Evolutionary conservation across 2,888 invertebrate species (phyloP), one percentile per base, ranked within the genome.

Genomic region (Eupeodes latifasciatus): DNA sequence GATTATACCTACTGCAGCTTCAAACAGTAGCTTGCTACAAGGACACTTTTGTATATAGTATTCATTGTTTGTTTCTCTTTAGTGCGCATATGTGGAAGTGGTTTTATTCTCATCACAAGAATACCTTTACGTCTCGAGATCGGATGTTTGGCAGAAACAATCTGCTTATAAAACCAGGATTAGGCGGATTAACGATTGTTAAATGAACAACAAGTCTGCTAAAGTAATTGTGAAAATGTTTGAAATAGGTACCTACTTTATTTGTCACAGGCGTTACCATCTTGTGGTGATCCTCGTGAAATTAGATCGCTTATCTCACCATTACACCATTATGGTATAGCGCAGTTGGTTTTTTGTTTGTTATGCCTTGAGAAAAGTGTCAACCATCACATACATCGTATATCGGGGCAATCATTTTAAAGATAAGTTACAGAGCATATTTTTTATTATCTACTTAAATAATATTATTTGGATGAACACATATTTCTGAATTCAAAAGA

Each of bases 261-360:
- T 74, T 19, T 85, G 78, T 84, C 27, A 19, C 67, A 88, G 87
- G 84, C 84, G 81, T 88, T 81, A 84, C 76, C 55, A 81, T 66
- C 84, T 74, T 88, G 62, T 55, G 76, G 72, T 76, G 62, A 64
- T 64, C n/a, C 53, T 76, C 75, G 12, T 36, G 55, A 66, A 90
- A 91, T 89, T 84, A 91, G 90, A 91, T 91, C 92, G 92, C 90
- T 92, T 66, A 91, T 91, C 93, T 66, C 93, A 91, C 92, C 93
- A 91, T 92, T 93, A 91, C 44, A 19, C 19, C n/a, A 44, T 55
- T 19, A 19, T 19, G 19, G 19, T 19, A 19, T 19, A 19, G 19
- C 19, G 19, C 19, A 19, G 19, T 27, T 27, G 27, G 27, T 27
- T 49, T 34, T 47, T 64, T 14, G 4, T 67, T 34, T 67, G 5